Percentiles rank a stretch among this genome's conserved stretches.
Evolutionary conservation across 2,797 vertebrate species (phyloP).

Genomic region (Sebastolobus alascanus): DNA sequence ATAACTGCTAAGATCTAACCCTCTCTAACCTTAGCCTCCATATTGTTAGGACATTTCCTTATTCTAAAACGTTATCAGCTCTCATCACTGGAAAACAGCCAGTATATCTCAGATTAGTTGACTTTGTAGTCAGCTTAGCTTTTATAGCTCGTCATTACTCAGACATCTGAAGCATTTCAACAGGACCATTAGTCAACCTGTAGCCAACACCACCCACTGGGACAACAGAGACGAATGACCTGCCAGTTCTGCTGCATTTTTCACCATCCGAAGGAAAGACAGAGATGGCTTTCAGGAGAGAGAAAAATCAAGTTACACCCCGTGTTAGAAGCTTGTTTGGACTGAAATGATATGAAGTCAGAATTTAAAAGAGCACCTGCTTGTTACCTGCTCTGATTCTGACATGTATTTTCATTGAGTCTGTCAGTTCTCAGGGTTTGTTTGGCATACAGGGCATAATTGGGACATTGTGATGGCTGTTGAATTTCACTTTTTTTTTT

Average conservation of each 20-base stretch:
- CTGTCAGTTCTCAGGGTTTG: constrained; percentile 35
- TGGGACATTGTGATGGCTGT: constrained; percentile 54
- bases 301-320: constrained; percentile 35
- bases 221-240: constrained; percentile 75
- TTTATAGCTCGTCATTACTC: constrained; percentile 80
- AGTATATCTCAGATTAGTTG: constrained; percentile 72
- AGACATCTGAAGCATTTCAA: constrained; percentile 78
- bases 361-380: constrained; percentile 53
- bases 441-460: constrained; percentile 37
- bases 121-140: constrained; percentile 78
- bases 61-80: constrained; percentile 31
- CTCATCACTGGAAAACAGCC: constrained; percentile 47
- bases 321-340: constrained; percentile 51
- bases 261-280: constrained; percentile 61
- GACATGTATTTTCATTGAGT: constrained; percentile 26
- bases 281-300: constrained; percentile 58
- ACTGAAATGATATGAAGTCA: constrained; percentile 41
- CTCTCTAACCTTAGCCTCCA: not conserved
- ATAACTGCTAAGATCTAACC: not conserved
- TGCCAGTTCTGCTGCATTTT: constrained; percentile 68
- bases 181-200: constrained; percentile 80
- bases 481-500: constrained; percentile 51
- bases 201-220: constrained; percentile 74
- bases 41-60: constrained; percentile 36
- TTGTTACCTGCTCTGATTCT: constrained; percentile 26